These are phyloP conservation scores for Alosa sapidissima DNA, from an alignment of 2,797 vertebrate species.

Conservation along the genomic window DNA sequence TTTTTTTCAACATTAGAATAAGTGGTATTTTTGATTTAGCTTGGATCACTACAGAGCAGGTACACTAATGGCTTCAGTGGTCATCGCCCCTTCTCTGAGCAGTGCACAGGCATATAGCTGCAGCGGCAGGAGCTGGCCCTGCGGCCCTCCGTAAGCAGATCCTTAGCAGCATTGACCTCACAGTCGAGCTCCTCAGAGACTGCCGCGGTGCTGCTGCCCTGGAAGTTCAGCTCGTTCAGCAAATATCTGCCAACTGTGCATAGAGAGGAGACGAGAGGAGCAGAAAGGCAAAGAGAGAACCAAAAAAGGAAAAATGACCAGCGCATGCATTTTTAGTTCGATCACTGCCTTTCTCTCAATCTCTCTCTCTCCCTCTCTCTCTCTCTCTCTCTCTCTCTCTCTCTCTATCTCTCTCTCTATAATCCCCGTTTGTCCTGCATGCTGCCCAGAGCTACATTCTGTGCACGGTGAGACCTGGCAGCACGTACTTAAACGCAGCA, in stretches of 20 bases:
- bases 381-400: neutral
- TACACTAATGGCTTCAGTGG: neutral
- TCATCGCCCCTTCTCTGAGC: neutral
- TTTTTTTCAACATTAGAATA: neutral
- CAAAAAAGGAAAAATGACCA: conserved; percentile 51
- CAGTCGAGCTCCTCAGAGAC: conserved; percentile 10
- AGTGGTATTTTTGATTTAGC: neutral
- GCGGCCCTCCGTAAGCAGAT: conserved; percentile 13
- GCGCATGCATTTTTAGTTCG: conserved; percentile 65
- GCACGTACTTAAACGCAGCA: conserved; percentile 4
- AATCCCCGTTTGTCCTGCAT: conserved; percentile 49
- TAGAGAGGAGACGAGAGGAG: conserved; percentile 39
- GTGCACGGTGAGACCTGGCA: conserved; percentile 7
- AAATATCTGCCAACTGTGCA: conserved; percentile 72
- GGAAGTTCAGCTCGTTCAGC: conserved; percentile 13
- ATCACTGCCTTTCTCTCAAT: conserved; percentile 55
- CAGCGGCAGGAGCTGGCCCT: neutral
- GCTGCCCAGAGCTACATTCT: conserved; percentile 66
- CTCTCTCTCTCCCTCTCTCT: conserved; percentile 29
- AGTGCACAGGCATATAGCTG: neutral
- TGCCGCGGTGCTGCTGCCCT: neutral
- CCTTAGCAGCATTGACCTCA: conserved; percentile 18
- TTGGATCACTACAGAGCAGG: neutral
- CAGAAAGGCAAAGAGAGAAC: conserved; percentile 50
- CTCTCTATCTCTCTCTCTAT: conserved; percentile 17